A percentile compares a stretch with the other conserved stretches of the same genome.
These are phyloP conservation scores for Luffia ferchaultella DNA, from an alignment of 2,888 invertebrate genomes.

Conservation along the genomic window DNA sequence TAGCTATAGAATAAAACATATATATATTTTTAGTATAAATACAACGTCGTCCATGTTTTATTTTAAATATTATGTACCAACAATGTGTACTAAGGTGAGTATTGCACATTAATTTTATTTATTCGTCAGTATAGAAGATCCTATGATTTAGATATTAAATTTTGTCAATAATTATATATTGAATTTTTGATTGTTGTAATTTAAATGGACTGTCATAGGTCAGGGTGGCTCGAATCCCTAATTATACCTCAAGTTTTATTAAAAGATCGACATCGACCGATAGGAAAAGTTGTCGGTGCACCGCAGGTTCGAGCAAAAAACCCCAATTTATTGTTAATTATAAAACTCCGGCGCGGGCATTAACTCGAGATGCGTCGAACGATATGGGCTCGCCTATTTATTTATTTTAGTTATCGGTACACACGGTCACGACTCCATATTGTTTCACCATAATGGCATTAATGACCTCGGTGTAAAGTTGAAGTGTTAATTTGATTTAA, in stretches of 20 bases:
- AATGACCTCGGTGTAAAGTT: slow-evolving; percentile 64
- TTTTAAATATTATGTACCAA: too few relatives aligned
- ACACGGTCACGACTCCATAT: slow-evolving; percentile 61
- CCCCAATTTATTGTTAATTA: slow-evolving; percentile 66
- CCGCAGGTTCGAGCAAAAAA: slow-evolving; percentile 48
- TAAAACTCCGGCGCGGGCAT: slow-evolving; percentile 59
- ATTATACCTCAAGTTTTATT: slow-evolving; percentile 33
- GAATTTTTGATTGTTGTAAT: too few relatives aligned
- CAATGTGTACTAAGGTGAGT: too few relatives aligned
- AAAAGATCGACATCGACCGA: slow-evolving; percentile 50
- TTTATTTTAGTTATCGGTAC: slow-evolving; percentile 61
- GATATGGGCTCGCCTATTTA: slow-evolving; percentile 58
- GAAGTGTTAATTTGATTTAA: slow-evolving; percentile 67
- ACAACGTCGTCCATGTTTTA: too few relatives aligned
- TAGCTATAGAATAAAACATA: too few relatives aligned
- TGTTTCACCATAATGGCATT: slow-evolving; percentile 61
- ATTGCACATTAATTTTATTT: too few relatives aligned
- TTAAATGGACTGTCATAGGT: neutral
- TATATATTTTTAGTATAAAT: too few relatives aligned
- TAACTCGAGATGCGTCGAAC: slow-evolving; percentile 55
- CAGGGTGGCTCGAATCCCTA: slow-evolving; percentile 3
- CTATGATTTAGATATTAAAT: too few relatives aligned
- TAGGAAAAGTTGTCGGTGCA: slow-evolving; percentile 38
- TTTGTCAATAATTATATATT: too few relatives aligned
- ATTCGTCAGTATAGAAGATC: too few relatives aligned